Base-by-base conservation (phyloP, 2,113 vertebrate genomes). In the Odontesthes bonariensis region DNA sequence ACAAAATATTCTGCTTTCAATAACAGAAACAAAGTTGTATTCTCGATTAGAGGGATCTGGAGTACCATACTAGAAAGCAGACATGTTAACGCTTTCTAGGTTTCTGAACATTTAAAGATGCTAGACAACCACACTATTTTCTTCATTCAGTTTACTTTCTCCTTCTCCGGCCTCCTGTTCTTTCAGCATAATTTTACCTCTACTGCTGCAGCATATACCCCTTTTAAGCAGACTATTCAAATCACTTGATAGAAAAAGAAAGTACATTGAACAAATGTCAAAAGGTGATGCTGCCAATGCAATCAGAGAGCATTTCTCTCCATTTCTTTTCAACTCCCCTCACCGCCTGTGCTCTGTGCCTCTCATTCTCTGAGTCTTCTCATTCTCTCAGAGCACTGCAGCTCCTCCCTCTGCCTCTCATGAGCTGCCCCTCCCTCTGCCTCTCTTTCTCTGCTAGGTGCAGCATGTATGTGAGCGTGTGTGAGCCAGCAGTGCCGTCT, bases 391-490 rank as follows among this genome's bases (percentile, higher is more conserved):
- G 72, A 68, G 82, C 86, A 88, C 89, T 91, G 89, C 91, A 89
- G 91, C 92, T 91, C 91, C 90, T 89, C 89, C 92, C 83, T 89
- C 89, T 89, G 73, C 84, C 87, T 83, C 83, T 80, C 77, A 79
- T 84, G 89, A 56, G 49, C 86, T 44, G 73, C 81, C 82, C 86
- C 87, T 86, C 84, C 86, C 89, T 82, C 86, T 82, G 75, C 85
- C 81, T 90, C 86, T 80, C 82, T 52, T 61, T 88, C 89, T 91
- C 85, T 84, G 88, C 85, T 89, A 92, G 92, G 91, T 93, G 90
- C 92, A 92, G 94, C 92, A 93, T 94, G 93, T 84, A 91, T 93
- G 89, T 90, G 87, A 92, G 86, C 70, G 87, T 74, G 87, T 88
- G 89, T 58, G 88, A 92, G 93, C 83, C 89, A 86, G 88, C 77